Base-by-base conservation (phyloP, 2,888 invertebrate species). In the Stenurella melanura region DNA sequence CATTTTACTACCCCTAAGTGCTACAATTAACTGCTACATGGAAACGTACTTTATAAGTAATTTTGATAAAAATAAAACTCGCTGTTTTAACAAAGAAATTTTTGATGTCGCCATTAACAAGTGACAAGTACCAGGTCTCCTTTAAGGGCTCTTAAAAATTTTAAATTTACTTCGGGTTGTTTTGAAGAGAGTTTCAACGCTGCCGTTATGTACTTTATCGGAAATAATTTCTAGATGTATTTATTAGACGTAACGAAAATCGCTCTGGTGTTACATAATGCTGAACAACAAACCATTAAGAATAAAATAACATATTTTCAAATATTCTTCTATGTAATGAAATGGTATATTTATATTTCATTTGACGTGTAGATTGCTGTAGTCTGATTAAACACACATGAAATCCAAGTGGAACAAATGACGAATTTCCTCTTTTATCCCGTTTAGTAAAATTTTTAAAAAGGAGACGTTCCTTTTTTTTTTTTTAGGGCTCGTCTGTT, bases 11-110 rank as follows among this genome's bases (percentile, higher is more conserved):
- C 42, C 64, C 60, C 68, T 50, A 73, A 78, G 67, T 75, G 73
- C 68, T 57, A 72, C 74, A 75, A 71, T 75, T 75, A 78, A 78
- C 75, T n/a, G 26, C 17, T 50, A 78, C 78, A 78, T 66, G 78
- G 68, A 75, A 78, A 78, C 68, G 66, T 78, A 78, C 78, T 78
- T 75, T 73, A 58, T 58, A 34, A 50, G 60, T 60, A 50, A 60
- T 10, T 21, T 68, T 67, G 54, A 60, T 64, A 64, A 50, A 75
- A 66, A 67, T 30, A 66, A 75, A 56, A 12, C 26, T 58, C 19
- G 67, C 66, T 64, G 26, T 72, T 58, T 75, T 66, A 72, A 56
- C 42, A 30, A 42, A 67, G 67, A 38, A 71, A 66, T 66, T 75
- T 68, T 68, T 74, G 68, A 74, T 74, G 74, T 74, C 30, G 34